Conservation (phyloP, 1,140 invertebrate genomes). For the Batillaria attramentaria region DNA sequence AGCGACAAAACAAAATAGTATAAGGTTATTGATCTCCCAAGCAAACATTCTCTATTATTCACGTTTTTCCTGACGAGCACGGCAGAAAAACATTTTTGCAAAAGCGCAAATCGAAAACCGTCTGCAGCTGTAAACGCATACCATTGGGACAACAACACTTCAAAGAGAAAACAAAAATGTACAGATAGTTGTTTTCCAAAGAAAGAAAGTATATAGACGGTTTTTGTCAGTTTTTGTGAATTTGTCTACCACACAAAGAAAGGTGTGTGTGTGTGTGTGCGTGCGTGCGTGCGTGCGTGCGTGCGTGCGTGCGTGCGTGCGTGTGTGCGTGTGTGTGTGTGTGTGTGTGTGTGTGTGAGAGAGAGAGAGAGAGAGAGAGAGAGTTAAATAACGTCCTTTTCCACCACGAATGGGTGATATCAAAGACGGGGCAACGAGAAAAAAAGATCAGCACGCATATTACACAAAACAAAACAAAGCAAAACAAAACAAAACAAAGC, state of each 20-base stretch:
- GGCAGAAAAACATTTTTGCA: too few species aligned
- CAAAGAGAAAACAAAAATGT: not conserved
- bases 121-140: too few species aligned
- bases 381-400: too few species aligned
- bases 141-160: too few species aligned
- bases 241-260: not conserved
- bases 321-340: constrained; percentile 4
- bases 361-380: too few species aligned
- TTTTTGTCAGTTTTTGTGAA: not conserved
- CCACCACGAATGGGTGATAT: too few species aligned
- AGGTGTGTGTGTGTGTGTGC: constrained; percentile 1
- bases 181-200: not conserved
- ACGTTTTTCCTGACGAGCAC: too few species aligned
- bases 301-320: constrained; percentile 11
- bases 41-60: too few species aligned
- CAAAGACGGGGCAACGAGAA: too few species aligned
- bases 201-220: not conserved
- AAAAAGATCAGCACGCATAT: not conserved
- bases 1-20: too few species aligned
- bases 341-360: constrained; percentile 1
- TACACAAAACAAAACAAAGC: not conserved
- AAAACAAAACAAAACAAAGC: not conserved
- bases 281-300: constrained; percentile 2
- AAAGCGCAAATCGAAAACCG: too few species aligned
- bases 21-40: too few species aligned